phyloP scores from a whole-genome alignment of 2,797 vertebrate species.

The Melanotaenia pygmaea region DNA sequence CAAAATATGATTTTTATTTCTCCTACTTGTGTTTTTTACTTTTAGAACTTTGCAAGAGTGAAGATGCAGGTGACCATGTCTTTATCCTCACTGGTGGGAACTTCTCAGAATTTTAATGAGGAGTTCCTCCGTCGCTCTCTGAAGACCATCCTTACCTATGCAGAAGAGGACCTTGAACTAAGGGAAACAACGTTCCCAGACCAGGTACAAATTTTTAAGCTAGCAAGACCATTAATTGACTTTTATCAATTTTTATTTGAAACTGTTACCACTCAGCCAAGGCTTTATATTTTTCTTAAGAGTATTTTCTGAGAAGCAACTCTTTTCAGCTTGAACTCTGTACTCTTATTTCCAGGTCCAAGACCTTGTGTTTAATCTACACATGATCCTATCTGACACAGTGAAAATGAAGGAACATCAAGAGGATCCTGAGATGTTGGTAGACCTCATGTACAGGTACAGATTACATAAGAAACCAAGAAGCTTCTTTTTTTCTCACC shows the following conservation, averaged over 20 bases:
- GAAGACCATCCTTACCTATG: slow-evolving; percentile 97
- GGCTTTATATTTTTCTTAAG: background rate
- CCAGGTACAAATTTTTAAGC: slow-evolving; percentile 83
- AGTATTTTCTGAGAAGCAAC: background rate
- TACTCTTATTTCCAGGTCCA: slow-evolving; percentile 86
- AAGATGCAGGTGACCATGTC: slow-evolving; percentile 99
- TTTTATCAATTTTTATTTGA: background rate
- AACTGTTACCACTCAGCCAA: background rate
- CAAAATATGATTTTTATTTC: background rate
- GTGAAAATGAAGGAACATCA: slow-evolving; percentile 99
- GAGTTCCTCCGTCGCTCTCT: slow-evolving; percentile 97
- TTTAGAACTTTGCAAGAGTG: slow-evolving; percentile 96
- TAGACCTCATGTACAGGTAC: slow-evolving; percentile 99
- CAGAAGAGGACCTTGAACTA: slow-evolving; percentile 96
- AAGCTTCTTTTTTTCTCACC: background rate
- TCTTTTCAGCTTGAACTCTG: background rate
- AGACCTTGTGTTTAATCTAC: slow-evolving; percentile 97
- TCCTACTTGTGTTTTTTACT: background rate
- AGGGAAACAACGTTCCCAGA: slow-evolving; percentile 97
- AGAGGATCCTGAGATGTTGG: slow-evolving; percentile 98
- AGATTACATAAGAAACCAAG: background rate
- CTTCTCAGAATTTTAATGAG: slow-evolving; percentile 98
- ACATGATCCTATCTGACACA: slow-evolving; percentile 99
- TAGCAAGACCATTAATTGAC: background rate
- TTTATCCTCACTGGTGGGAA: slow-evolving; percentile 96